Percentiles rank a stretch among this genome's conserved stretches.
Conservation (phyloP, 2,797 vertebrate genomes). For the Acestrorhynchus altus region DNA sequence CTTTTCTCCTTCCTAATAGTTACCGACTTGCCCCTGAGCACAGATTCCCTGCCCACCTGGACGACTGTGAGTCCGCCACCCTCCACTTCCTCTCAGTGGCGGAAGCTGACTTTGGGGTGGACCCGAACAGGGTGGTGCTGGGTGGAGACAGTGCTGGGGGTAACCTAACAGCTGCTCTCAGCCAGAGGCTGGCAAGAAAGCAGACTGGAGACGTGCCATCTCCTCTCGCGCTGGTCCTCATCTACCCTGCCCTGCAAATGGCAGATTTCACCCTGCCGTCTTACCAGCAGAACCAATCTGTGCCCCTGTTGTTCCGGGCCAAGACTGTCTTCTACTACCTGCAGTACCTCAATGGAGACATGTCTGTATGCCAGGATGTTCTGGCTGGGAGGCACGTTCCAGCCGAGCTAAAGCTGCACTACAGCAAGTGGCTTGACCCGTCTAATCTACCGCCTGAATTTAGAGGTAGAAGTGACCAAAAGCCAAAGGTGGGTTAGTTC, state of each 20-base stretch:
- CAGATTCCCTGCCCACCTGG: constrained; percentile 73
- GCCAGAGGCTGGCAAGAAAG: constrained; percentile 75
- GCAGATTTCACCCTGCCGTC: constrained; percentile 86
- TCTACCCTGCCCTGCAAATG: constrained; percentile 82
- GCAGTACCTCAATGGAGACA: constrained; percentile 72
- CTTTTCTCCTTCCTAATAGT: constrained; percentile 21
- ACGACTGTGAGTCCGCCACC: constrained; percentile 78
- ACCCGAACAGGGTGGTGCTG: constrained; percentile 76
- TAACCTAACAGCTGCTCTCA: constrained; percentile 73
- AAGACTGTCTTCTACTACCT: constrained; percentile 67
- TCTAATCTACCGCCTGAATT: constrained; percentile 80
- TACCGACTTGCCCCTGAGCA: constrained; percentile 77
- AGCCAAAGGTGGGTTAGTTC: constrained; percentile 6
- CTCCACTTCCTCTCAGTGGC: constrained; percentile 82
- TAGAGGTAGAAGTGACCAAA: neutral
- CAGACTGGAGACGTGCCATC: constrained; percentile 73
- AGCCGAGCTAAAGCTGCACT: constrained; percentile 69
- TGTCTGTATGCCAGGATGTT: constrained; percentile 51
- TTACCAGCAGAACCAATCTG: constrained; percentile 80
- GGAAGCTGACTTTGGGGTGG: constrained; percentile 75
- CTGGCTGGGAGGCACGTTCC: constrained; percentile 76
- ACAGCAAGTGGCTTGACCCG: constrained; percentile 77
- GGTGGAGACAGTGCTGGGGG: constrained; percentile 86
- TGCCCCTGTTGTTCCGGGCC: constrained; percentile 76
- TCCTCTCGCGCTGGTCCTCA: constrained; percentile 84